Base-by-base conservation (phyloP, 1,140 invertebrate species). In the Nephila pilipes region DNA sequence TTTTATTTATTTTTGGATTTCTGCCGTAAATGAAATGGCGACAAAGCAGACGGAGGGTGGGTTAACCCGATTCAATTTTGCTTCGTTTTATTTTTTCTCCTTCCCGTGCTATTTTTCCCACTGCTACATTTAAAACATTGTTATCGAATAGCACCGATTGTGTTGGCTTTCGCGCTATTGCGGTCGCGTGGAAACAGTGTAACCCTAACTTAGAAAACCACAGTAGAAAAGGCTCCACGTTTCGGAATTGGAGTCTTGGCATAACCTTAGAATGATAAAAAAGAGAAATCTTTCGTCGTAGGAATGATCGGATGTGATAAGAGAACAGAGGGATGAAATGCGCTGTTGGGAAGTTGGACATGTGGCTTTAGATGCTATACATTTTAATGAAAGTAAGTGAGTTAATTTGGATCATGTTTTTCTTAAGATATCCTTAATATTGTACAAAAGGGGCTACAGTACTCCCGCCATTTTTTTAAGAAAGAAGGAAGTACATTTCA, bases 21-120 rank as follows among this genome's bases (percentile, higher is more conserved):
- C 29, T 92, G 81, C 83, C 83, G 81, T 85, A 92, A 92, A 92
- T 92, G 91, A 92, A 92, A 92, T 92, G 91, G 91, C 46, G 58
- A 57, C 58, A 81, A 63, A 91, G 90, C 90, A 91, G 90, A 91
- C 79, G 90, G 90, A 55, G 87, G 79, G 55, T 85, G 90, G 90
- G 90, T 91, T 91, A 91, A 91, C 90, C 90, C 90, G 90, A 83
- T 91, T 91, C 90, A 81, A 91, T 91, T 91, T 91, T 79, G 58
- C 46, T 85, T 54, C 36, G 38, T 63, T 79, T 58, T 79, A 20
- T 88, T 90, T 83, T 60, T 69, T 20, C 12, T 29, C 29, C 57
- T 29, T 36, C 54, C 6, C 69, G 79, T 91, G 79, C 57, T 91
- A 38, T 81, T 91, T 83, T 81, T 65, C 80, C 36, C 55, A 85